A percentile compares a stretch with the other conserved stretches of the same genome.
Evolutionary conservation across 2,113 vertebrate genomes (phyloP).

Genomic region (Malurus cyaneus): DNA sequence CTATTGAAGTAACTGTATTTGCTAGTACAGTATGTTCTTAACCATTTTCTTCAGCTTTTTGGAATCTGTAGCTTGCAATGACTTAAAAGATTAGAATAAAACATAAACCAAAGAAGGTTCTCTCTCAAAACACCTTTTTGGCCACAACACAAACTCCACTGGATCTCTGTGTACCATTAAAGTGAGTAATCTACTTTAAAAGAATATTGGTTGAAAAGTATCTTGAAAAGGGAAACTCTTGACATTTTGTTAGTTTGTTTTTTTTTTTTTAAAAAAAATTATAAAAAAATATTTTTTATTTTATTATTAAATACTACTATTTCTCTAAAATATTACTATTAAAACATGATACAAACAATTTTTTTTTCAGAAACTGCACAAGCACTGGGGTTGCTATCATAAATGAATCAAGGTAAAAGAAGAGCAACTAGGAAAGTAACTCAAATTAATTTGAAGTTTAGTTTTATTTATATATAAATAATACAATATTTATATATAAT

Average conservation of each 20-base stretch:
- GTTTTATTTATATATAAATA: background rate
- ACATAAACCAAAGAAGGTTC: background rate
- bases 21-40: constrained; percentile 37
- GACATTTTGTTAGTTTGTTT: background rate
- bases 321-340: background rate
- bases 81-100: constrained; percentile 22
- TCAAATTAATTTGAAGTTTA: background rate
- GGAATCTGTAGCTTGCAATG: constrained; percentile 10
- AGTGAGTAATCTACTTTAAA: constrained; percentile 42
- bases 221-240: constrained; percentile 28
- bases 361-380: constrained; percentile 37
- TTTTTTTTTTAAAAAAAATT: too few relatives aligned
- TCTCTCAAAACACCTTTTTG: constrained; percentile 47
- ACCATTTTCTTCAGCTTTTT: constrained; percentile 47
- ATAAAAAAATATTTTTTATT: background rate
- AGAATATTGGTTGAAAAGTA: background rate
- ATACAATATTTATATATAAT: background rate
- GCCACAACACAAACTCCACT: constrained; percentile 19
- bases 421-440: constrained; percentile 22
- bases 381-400: constrained; percentile 30
- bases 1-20: constrained; percentile 38
- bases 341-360: constrained; percentile 56
- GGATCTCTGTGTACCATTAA: constrained; percentile 17
- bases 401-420: constrained; percentile 45
- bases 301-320: background rate